Conservation (phyloP, 2,888 invertebrate species). For the Caenorhabditis afra region DNA sequence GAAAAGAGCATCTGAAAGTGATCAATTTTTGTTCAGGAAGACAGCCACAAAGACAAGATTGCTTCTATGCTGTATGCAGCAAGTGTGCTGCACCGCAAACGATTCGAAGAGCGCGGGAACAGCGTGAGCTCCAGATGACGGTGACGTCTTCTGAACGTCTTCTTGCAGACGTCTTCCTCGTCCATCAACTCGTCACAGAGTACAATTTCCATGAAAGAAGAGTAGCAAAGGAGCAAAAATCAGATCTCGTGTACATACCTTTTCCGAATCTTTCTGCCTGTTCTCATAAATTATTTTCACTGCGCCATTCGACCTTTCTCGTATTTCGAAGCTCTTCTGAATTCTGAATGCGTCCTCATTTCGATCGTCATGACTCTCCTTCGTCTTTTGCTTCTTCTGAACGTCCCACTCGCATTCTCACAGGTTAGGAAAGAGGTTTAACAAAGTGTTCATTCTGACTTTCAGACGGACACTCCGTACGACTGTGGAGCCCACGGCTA, state of each 20-base stretch:
- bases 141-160: not conserved
- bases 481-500: constrained; percentile 57
- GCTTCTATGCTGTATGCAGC: constrained; percentile 56
- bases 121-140: constrained; percentile 18
- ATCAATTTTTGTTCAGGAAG: constrained; percentile 13
- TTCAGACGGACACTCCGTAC: constrained; percentile 43
- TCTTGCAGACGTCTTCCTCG: constrained; percentile 21
- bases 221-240: constrained; percentile 1
- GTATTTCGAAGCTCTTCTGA: constrained; percentile 13
- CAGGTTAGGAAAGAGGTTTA: too few species aligned
- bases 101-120: constrained; percentile 39
- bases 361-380: not conserved
- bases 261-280: not conserved
- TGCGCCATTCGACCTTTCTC: constrained; percentile 15
- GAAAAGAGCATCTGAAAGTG: not conserved
- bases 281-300: constrained; percentile 18
- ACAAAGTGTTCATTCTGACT: too few species aligned
- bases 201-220: constrained; percentile 42
- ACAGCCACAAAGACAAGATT: constrained; percentile 30
- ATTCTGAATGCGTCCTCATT: too few species aligned
- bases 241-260: constrained; percentile 40
- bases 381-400: constrained; percentile 1
- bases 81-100: constrained; percentile 53
- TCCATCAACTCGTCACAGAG: constrained; percentile 20
- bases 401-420: constrained; percentile 1